phyloP scores from a whole-genome alignment of 1,140 invertebrate species.

The Drosophila elegans region DNA sequence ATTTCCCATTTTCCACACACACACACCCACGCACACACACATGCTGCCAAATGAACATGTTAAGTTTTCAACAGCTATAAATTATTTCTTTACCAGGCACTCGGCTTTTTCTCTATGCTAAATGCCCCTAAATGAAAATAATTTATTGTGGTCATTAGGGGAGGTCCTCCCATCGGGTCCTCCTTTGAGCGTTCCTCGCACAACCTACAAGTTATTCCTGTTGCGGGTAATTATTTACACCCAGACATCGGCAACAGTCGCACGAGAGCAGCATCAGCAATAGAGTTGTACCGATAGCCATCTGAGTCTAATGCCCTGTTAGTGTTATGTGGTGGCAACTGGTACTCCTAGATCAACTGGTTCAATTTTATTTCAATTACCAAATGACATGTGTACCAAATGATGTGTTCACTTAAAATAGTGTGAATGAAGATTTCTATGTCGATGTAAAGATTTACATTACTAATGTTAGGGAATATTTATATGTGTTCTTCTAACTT shows the following conservation, averaged over 20 bases:
- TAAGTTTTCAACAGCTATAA: slow-evolving; percentile 82
- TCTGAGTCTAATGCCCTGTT: slow-evolving; percentile 24
- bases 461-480: no score
- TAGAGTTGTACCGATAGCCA: slow-evolving; percentile 14
- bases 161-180: slow-evolving; percentile 14
- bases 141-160: slow-evolving; percentile 79
- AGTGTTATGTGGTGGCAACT: slow-evolving; percentile 14
- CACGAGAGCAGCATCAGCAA: slow-evolving; percentile 7
- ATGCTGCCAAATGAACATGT: slow-evolving; percentile 80
- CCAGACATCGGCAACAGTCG: slow-evolving; percentile 17
- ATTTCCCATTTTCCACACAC: slow-evolving; percentile 15
- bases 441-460: no score
- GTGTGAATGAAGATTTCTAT: no score
- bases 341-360: slow-evolving; percentile 3
- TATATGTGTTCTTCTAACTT: no score
- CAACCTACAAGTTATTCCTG: slow-evolving; percentile 11
- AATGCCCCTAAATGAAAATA: slow-evolving; percentile 81
- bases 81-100: slow-evolving; percentile 77
- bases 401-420: no score
- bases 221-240: slow-evolving; percentile 41
- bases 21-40: slow-evolving; percentile 46
- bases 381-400: no score
- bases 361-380: not conserved
- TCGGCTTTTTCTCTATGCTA: slow-evolving; percentile 68
- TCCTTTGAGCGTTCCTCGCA: not conserved